phyloP scores from a whole-genome alignment of 2,797 vertebrate species.

The Takifugu ocellatus region DNA sequence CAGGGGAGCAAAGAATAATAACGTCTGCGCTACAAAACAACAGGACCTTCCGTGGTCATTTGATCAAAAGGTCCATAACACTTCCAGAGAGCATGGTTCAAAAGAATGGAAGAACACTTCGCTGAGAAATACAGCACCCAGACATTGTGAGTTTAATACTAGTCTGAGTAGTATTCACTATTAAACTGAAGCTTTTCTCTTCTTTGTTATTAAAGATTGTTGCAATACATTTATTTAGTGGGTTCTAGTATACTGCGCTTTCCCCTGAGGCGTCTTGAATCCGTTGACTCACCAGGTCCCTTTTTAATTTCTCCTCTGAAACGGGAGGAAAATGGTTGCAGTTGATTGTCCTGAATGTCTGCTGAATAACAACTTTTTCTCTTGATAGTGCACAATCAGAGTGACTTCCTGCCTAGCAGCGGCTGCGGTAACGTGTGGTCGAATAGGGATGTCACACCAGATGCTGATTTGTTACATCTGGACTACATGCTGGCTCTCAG shows the following conservation, averaged over 20 bases:
- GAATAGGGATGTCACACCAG: constrained; percentile 33
- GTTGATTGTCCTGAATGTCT: neutral
- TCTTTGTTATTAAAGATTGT: too few species aligned
- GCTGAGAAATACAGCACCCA: constrained; percentile 65
- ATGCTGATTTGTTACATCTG: constrained; percentile 78
- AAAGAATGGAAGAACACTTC: constrained; percentile 60
- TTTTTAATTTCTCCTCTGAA: too few species aligned
- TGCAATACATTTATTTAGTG: too few species aligned
- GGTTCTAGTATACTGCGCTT: too few species aligned
- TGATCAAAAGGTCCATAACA: constrained; percentile 62
- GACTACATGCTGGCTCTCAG: constrained; percentile 90
- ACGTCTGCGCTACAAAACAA: constrained; percentile 56
- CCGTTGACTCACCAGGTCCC: too few species aligned
- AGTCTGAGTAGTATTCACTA: neutral
- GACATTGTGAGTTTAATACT: constrained; percentile 63
- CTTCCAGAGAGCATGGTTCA: constrained; percentile 47
- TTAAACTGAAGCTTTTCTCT: too few species aligned
- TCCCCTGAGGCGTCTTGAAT: too few species aligned
- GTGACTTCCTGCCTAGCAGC: constrained; percentile 42
- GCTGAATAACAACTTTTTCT: neutral
- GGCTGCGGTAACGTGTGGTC: constrained; percentile 51
- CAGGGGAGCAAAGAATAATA: constrained; percentile 64
- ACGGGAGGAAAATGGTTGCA: neutral
- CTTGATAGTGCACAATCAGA: constrained; percentile 64
- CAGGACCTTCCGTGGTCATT: constrained; percentile 52